These are phyloP conservation scores for Nymphalis urticae DNA, from an alignment of 2,888 invertebrate genomes.

Conservation along the genomic window DNA sequence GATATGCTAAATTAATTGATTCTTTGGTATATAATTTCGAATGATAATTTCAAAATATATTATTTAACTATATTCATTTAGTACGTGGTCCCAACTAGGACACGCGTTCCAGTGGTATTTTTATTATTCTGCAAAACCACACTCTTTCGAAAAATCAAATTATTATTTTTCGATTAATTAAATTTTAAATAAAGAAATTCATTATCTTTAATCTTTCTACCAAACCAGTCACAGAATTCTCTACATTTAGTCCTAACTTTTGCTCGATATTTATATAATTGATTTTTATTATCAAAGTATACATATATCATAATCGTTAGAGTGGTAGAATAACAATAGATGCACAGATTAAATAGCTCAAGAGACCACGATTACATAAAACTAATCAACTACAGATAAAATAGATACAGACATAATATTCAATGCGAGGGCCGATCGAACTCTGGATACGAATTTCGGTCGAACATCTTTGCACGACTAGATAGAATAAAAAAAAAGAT, in stretches of 20 bases:
- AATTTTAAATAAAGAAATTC: slow-evolving; percentile 21
- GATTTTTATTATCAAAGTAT: background rate
- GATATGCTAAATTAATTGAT: slow-evolving; percentile 77
- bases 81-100: slow-evolving; percentile 28
- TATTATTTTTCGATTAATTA: slow-evolving; percentile 18
- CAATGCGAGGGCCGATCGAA: background rate
- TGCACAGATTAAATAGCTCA: slow-evolving; percentile 2
- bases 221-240: slow-evolving; percentile 64
- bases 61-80: slow-evolving; percentile 29
- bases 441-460: background rate
- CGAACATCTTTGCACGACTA: background rate
- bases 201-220: slow-evolving; percentile 44
- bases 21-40: slow-evolving; percentile 38
- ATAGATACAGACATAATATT: slow-evolving; percentile 1
- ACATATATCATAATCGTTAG: background rate
- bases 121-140: slow-evolving; percentile 20
- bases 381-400: slow-evolving; percentile 7
- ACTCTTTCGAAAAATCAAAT: slow-evolving; percentile 10
- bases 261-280: slow-evolving; percentile 30
- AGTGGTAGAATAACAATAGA: background rate
- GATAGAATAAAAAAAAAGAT: background rate
- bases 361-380: slow-evolving; percentile 5
- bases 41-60: slow-evolving; percentile 19
- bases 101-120: slow-evolving; percentile 16
- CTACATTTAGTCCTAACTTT: slow-evolving; percentile 27